phyloP scores from a whole-genome alignment of 2,113 vertebrate species.

The Hoplias malabaricus region DNA sequence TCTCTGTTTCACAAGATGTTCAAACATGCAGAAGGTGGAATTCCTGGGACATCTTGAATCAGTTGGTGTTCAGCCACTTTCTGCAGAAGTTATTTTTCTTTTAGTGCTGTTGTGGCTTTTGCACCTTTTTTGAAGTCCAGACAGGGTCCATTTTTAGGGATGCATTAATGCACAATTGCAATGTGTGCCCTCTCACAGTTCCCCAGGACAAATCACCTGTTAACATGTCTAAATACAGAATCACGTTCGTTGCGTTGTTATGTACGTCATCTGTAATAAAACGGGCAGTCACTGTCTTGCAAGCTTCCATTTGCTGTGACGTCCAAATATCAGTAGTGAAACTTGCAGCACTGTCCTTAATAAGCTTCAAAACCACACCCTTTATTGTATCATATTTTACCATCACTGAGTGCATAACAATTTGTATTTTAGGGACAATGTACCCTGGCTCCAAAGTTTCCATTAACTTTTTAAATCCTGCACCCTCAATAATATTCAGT shows the following conservation, averaged over 20 bases:
- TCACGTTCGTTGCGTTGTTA: neutral
- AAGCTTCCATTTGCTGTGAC: neutral
- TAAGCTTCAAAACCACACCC: neutral
- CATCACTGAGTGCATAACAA: neutral
- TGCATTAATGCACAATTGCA: neutral
- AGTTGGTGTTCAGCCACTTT: no score
- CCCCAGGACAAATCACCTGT: no score
- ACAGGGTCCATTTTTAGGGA: no score
- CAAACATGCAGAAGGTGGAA: no score
- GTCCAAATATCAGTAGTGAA: neutral
- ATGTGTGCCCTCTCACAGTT: no score
- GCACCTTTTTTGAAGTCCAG: no score
- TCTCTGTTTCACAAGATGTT: no score
- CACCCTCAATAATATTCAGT: neutral
- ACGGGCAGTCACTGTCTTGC: neutral
- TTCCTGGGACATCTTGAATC: no score
- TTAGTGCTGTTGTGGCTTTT: no score
- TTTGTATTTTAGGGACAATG: neutral
- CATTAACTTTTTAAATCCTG: neutral
- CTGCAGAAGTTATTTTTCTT: no score
- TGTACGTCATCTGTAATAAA: neutral
- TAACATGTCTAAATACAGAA: no score
- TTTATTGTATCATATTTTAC: no score
- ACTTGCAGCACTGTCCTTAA: neutral
- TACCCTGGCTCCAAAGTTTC: neutral